Percentiles rank a stretch among this genome's conserved stretches.
phyloP scores from a whole-genome alignment of 2,888 invertebrate genomes.

The Harpagoxenus sublaevis region DNA sequence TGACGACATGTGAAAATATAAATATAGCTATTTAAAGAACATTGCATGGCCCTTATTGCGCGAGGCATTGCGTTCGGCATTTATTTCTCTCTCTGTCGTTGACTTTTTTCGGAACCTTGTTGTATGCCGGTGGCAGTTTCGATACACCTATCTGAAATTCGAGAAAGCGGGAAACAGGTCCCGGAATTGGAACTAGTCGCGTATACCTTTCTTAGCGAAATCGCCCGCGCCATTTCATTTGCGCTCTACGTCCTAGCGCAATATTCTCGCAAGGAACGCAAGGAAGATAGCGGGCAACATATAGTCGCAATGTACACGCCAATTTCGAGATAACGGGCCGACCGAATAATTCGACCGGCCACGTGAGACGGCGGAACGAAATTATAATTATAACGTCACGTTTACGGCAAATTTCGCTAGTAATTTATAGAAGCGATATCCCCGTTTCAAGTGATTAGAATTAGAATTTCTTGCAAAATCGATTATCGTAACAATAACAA shows the following conservation, averaged over 20 bases:
- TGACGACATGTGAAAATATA: background rate
- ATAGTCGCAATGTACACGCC: slow-evolving; percentile 41
- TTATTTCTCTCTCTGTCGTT: background rate
- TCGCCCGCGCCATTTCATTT: slow-evolving; percentile 70
- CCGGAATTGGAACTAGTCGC: slow-evolving; percentile 62
- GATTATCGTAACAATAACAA: background rate
- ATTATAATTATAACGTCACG: slow-evolving; percentile 69
- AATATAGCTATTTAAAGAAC: background rate
- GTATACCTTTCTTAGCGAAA: slow-evolving; percentile 67
- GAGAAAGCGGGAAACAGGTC: slow-evolving; percentile 24
- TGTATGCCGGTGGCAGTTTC: slow-evolving; percentile 9
- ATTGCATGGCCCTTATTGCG: background rate
- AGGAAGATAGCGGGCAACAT: slow-evolving; percentile 53
- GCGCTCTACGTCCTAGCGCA: slow-evolving; percentile 61
- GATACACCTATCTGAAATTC: slow-evolving; percentile 53
- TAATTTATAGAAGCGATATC: slow-evolving; percentile 22
- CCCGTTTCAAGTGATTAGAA: slow-evolving; percentile 2
- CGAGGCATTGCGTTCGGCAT: background rate
- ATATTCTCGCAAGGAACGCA: slow-evolving; percentile 58
- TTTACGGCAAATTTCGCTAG: slow-evolving; percentile 39
- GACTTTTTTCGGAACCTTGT: slow-evolving; percentile 5
- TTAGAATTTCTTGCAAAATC: slow-evolving; percentile 9
- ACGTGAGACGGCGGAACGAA: slow-evolving; percentile 41
- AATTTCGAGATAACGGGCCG: slow-evolving; percentile 65
- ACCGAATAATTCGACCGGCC: slow-evolving; percentile 59